A percentile compares a stretch with the other conserved stretches of the same genome.
phyloP scores from a whole-genome alignment of 92 coral and sea anemone genomes.

The Nematostella vectensis region DNA sequence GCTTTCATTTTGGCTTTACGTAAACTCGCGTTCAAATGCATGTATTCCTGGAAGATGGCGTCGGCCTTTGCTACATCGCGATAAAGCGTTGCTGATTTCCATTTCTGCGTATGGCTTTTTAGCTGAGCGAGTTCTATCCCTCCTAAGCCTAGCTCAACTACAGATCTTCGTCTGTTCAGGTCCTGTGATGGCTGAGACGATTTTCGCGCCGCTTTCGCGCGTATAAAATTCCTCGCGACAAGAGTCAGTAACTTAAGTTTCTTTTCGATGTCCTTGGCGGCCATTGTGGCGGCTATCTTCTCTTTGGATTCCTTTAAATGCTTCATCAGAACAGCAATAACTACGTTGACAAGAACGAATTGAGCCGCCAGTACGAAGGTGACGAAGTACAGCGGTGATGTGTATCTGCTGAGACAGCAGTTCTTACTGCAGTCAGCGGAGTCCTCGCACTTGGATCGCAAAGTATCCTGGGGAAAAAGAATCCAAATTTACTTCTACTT shows the following conservation, averaged over 20 bases:
- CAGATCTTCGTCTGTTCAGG: slow-evolving; percentile 47
- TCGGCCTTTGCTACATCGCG: slow-evolving; percentile 56
- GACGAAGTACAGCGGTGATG: slow-evolving; percentile 88
- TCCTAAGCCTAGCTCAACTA: slow-evolving; percentile 67
- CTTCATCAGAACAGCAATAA: slow-evolving; percentile 98
- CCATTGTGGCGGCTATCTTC: slow-evolving; percentile 84
- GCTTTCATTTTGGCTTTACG: slow-evolving; percentile 47
- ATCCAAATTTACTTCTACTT: no score
- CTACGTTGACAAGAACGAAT: slow-evolving; percentile 92
- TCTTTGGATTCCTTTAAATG: slow-evolving; percentile 93
- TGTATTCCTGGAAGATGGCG: slow-evolving; percentile 68
- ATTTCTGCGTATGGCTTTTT: slow-evolving; percentile 28
- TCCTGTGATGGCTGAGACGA: slow-evolving; percentile 13
- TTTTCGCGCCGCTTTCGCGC: slow-evolving; percentile 58
- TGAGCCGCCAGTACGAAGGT: slow-evolving; percentile 95
- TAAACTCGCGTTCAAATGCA: slow-evolving; percentile 62
- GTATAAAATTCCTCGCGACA: slow-evolving; percentile 76
- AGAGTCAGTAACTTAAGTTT: slow-evolving; percentile 63
- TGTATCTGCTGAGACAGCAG: slow-evolving; percentile 70
- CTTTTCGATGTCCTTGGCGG: slow-evolving; percentile 78
- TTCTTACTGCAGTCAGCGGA: slow-evolving; percentile 57
- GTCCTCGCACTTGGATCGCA: slow-evolving; percentile 56
- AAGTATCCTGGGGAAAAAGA: slow-evolving; percentile 70
- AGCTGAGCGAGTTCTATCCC: slow-evolving; percentile 77
- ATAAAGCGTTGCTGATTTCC: slow-evolving; percentile 30